Evolutionary conservation across 2,797 vertebrate species (phyloP), one percentile per base, ranked within the genome.

Genomic region (Malacoraja senta): DNA sequence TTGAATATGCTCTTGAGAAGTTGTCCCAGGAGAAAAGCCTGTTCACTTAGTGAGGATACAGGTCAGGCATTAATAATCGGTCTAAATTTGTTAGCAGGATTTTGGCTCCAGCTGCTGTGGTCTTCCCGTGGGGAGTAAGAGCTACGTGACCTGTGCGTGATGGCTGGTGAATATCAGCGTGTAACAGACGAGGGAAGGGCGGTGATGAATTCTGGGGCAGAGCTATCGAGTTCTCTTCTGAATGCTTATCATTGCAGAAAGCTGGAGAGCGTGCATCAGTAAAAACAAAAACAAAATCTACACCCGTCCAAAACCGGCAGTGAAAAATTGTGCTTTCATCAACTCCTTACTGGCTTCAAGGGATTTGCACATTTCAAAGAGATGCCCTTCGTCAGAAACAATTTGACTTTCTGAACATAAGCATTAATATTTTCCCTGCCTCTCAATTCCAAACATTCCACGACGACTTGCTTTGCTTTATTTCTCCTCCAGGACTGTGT

Each of bases 11-110:
- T 76, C 71, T 92, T 58, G 38, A 92, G 38, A 72, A 29, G 44
- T 44, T 92, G 38, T 92, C 68, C 90, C 90, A 92, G 72, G 68
- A 92, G 90, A 76, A 72, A 76, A 26, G 90, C 90, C 24, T 44
- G 90, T 92, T 92, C 90, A 74, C 90, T 92, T 74, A 92, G 71
- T 92, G 72, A 92, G 76, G 90, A 74, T 92, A 92, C 90, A 53
- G 90, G 90, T 92, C 90, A 92, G 90, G 90, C 71, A 71, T 92
- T 53, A 74, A 74, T 53, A 92, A 92, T 92, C 26, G 90, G 90
- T 76, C 71, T 76, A 74, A 76, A 92, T 92, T 92, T 92, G 90
- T 72, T 92, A 74, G 90, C 76, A 58, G 90, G 65, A 92, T 92
- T 92, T 76, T 92, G 90, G 68, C 90, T 92, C 71, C 90, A 92